Percentiles rank a stretch among this genome's conserved stretches.
Evolutionary conservation across 2,797 vertebrate genomes (phyloP).

Genomic region (Schizothorax lantsangensis): DNA sequence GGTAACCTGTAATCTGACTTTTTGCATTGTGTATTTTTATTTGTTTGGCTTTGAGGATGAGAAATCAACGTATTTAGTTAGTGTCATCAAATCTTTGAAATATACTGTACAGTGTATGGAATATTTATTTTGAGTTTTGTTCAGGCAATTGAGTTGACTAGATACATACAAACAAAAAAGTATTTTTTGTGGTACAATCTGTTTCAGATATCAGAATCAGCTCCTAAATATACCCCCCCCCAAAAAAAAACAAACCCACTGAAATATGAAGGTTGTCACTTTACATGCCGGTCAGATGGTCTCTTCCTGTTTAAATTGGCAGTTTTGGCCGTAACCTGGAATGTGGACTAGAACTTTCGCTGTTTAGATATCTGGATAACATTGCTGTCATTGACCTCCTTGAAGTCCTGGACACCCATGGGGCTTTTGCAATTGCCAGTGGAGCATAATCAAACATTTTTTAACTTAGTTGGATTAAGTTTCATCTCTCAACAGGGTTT

Average conservation of each 20-base stretch:
- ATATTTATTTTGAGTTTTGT: neutral
- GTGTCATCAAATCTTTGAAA: neutral
- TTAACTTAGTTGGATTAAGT: slow-evolving; percentile 13
- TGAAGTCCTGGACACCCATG: slow-evolving; percentile 1
- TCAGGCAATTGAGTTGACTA: neutral
- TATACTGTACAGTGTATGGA: neutral
- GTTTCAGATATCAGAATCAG: slow-evolving; percentile 10
- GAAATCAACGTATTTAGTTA: neutral
- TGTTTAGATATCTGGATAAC: slow-evolving; percentile 36
- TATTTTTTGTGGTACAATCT: neutral
- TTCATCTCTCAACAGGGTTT: slow-evolving; percentile 50
- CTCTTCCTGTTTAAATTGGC: slow-evolving; percentile 10
- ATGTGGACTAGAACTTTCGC: neutral
- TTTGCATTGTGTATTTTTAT: neutral
- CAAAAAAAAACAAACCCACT: too few relatives aligned
- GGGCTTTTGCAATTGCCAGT: slow-evolving; percentile 28
- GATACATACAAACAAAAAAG: neutral
- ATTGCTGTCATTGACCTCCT: slow-evolving; percentile 41
- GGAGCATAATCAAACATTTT: slow-evolving; percentile 26
- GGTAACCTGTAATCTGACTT: neutral
- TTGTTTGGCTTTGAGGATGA: neutral
- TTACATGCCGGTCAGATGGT: neutral
- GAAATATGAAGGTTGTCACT: neutral
- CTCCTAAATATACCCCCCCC: neutral
- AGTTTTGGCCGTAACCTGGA: neutral